phyloP scores from a whole-genome alignment of 2,797 vertebrate genomes.

The Lepilemur ruficaudatus region DNA sequence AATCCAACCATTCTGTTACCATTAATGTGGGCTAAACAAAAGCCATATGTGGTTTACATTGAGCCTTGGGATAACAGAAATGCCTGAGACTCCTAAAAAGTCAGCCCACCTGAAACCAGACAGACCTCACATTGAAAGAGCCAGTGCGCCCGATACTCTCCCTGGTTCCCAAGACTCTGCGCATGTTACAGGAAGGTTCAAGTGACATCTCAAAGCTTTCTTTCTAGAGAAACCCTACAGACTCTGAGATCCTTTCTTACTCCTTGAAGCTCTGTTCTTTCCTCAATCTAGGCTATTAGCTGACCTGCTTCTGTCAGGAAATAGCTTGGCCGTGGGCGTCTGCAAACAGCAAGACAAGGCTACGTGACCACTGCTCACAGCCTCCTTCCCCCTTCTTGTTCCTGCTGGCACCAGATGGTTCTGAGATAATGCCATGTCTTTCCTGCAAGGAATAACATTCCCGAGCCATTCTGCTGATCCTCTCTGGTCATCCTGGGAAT shows the following conservation, averaged over 20 bases:
- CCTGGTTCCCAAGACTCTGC: not conserved
- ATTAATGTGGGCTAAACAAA: not conserved
- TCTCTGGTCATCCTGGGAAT: slow-evolving; percentile 28
- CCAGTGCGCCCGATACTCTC: not conserved
- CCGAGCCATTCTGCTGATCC: not conserved
- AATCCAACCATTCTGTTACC: not conserved
- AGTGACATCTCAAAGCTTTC: not conserved
- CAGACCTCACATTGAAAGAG: not conserved
- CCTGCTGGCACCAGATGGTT: slow-evolving; percentile 45
- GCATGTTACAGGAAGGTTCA: not conserved
- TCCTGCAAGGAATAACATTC: slow-evolving; percentile 73
- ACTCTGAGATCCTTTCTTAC: not conserved
- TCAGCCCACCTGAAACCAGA: not conserved
- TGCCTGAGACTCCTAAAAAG: not conserved
- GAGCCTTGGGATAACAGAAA: not conserved
- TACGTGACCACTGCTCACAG: slow-evolving; percentile 38
- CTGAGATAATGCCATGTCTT: slow-evolving; percentile 71
- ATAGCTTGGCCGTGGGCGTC: not conserved
- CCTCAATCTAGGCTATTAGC: not conserved
- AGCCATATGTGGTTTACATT: not conserved
- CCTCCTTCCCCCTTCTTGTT: slow-evolving; percentile 35
- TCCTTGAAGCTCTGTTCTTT: not conserved
- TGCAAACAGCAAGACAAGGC: slow-evolving; percentile 20
- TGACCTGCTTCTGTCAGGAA: slow-evolving; percentile 75
- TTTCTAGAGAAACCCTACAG: not conserved